Percentiles rank a stretch among this genome's conserved stretches.
These are phyloP conservation scores for Lamprotornis superbus DNA, from an alignment of 2,113 vertebrate genomes.

Conservation along the genomic window DNA sequence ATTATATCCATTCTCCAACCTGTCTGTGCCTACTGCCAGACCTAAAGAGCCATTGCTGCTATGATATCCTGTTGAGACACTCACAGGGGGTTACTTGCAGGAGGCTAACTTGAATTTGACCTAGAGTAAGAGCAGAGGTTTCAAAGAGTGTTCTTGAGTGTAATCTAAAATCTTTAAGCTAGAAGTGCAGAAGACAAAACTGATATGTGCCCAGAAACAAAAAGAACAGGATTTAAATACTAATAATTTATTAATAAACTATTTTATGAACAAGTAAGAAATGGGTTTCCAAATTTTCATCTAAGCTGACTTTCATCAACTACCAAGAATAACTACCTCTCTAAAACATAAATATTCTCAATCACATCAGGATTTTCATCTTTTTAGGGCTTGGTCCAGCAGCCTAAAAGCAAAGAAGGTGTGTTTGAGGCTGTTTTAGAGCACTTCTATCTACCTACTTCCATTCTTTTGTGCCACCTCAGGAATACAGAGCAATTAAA, in stretches of 20 bases:
- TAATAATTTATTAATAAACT: not conserved
- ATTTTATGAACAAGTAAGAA: not conserved
- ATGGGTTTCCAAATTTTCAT: not conserved
- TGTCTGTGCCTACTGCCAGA: not conserved
- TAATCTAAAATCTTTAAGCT: not conserved
- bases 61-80: not conserved
- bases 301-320: not conserved
- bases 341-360: not conserved
- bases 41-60: not conserved
- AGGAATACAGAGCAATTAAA: not conserved
- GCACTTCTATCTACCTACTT: not conserved
- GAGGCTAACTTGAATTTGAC: not conserved
- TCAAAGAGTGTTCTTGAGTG: not conserved
- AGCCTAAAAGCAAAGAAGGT: not conserved
- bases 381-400: not conserved
- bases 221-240: not conserved
- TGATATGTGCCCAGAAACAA: not conserved
- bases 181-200: not conserved
- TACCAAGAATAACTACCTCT: not conserved
- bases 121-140: not conserved
- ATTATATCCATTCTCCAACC: not conserved
- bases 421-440: not conserved
- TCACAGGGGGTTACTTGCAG: not conserved
- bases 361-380: not conserved
- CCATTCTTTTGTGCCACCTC: not conserved